These are phyloP conservation scores for Poeciliopsis turrubarensis DNA, from an alignment of 2,113 vertebrate species.

Conservation along the genomic window DNA sequence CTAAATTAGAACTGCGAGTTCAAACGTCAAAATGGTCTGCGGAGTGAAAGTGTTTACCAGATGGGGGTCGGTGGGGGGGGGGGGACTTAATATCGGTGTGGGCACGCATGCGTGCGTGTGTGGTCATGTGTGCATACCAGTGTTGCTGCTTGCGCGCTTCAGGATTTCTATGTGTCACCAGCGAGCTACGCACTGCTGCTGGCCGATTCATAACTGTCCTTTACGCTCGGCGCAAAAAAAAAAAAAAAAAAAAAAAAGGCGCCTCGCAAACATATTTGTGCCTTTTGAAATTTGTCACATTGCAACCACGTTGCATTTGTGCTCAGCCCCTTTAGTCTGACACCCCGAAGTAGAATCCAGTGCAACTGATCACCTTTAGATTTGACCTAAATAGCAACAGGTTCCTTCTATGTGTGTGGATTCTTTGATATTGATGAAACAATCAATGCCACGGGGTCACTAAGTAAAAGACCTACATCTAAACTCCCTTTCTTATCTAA, in stretches of 20 bases:
- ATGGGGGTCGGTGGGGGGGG: background rate
- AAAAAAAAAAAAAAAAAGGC: too few relatives aligned
- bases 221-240: background rate
- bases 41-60: slow-evolving; percentile 48
- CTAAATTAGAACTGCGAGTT: slow-evolving; percentile 49
- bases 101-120: slow-evolving; percentile 16
- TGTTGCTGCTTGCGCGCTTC: background rate
- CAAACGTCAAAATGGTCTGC: slow-evolving; percentile 48
- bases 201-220: background rate
- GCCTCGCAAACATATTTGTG: too few relatives aligned
- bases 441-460: too few relatives aligned
- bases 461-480: too few relatives aligned
- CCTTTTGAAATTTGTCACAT: too few relatives aligned
- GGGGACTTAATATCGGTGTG: slow-evolving; percentile 44
- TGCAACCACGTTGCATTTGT: too few relatives aligned
- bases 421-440: too few relatives aligned
- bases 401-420: background rate
- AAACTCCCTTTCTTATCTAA: too few relatives aligned
- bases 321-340: too few relatives aligned
- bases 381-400: background rate
- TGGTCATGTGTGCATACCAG: slow-evolving; percentile 3
- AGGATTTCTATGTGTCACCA: slow-evolving; percentile 8
- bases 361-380: too few relatives aligned
- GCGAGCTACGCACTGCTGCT: background rate
- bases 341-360: too few relatives aligned